phyloP scores from a whole-genome alignment of 2,797 vertebrate genomes.

The Melanotaenia parkinsoni region DNA sequence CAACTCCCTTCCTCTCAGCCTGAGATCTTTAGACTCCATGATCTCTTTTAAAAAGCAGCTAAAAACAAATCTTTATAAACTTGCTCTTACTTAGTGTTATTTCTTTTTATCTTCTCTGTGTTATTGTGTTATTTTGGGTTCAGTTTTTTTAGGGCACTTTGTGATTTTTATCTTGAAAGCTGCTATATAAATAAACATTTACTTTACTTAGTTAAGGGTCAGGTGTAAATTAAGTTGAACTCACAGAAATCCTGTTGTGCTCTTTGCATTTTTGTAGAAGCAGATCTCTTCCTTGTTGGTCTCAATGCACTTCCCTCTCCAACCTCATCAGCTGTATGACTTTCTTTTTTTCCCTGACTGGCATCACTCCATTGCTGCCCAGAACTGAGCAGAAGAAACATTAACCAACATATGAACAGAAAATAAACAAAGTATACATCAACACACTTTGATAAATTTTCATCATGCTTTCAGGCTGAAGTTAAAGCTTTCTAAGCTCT shows the following conservation, averaged over 20 bases:
- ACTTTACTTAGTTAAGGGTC: too few species aligned
- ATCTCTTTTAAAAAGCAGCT: too few species aligned
- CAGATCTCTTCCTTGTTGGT: constrained; percentile 48
- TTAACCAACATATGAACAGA: neutral
- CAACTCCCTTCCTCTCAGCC: too few species aligned
- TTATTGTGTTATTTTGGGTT: too few species aligned
- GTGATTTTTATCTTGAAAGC: too few species aligned
- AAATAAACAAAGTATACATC: neutral
- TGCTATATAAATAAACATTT: too few species aligned
- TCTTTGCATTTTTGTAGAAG: constrained; percentile 62
- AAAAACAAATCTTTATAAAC: too few species aligned
- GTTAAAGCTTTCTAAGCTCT: neutral
- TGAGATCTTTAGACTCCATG: too few species aligned
- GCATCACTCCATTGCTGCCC: constrained; percentile 3
- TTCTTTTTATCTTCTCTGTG: too few species aligned
- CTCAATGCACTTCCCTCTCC: constrained; percentile 11
- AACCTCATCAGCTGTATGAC: neutral
- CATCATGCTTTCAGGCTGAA: neutral
- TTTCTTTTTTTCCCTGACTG: constrained; percentile 23
- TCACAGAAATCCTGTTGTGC: constrained; percentile 72
- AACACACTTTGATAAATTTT: too few species aligned
- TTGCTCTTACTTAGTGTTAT: too few species aligned
- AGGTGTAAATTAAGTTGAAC: constrained; percentile 38
- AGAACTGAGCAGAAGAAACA: constrained; percentile 29
- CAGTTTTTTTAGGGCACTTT: too few species aligned